Percentiles rank a stretch among this genome's conserved stretches.
phyloP scores from a whole-genome alignment of 2,888 invertebrate species.

The Trichopoda pennipes region DNA sequence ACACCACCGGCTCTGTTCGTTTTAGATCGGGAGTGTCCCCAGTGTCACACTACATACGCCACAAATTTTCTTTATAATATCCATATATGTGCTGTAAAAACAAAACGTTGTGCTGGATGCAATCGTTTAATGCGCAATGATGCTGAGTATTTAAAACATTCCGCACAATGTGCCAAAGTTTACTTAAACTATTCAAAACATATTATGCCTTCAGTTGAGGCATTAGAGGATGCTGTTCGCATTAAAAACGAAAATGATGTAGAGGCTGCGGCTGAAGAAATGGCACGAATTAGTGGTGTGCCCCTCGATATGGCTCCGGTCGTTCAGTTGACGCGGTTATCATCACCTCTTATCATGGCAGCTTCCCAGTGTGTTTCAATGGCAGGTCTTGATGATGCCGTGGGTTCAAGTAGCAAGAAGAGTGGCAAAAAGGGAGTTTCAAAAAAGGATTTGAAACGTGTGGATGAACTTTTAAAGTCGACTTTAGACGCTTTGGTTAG shows the following conservation, averaged over 20 bases:
- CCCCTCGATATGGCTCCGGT: slow-evolving; percentile 74
- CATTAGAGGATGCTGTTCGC: slow-evolving; percentile 73
- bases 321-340: slow-evolving; percentile 75
- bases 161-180: slow-evolving; percentile 75
- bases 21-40: slow-evolving; percentile 77
- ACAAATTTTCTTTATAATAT: slow-evolving; percentile 80
- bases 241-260: slow-evolving; percentile 77
- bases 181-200: slow-evolving; percentile 76
- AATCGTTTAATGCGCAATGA: slow-evolving; percentile 74
- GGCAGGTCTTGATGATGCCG: slow-evolving; percentile 57
- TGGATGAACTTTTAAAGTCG: slow-evolving; percentile 77
- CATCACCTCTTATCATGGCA: slow-evolving; percentile 73
- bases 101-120: slow-evolving; percentile 78
- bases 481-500: slow-evolving; percentile 78
- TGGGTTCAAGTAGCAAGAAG: slow-evolving; percentile 66
- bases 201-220: slow-evolving; percentile 73
- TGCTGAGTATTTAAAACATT: slow-evolving; percentile 75
- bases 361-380: slow-evolving; percentile 71
- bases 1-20: slow-evolving; percentile 72
- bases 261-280: slow-evolving; percentile 71
- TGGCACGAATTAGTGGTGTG: slow-evolving; percentile 51
- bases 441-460: slow-evolving; percentile 77
- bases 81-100: slow-evolving; percentile 78
- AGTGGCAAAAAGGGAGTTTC: slow-evolving; percentile 75
- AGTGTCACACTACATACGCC: slow-evolving; percentile 76